A percentile compares a stretch with the other conserved stretches of the same genome.
Evolutionary conservation across 2,888 invertebrate genomes (phyloP).

Genomic region (Aquatica leii): DNA sequence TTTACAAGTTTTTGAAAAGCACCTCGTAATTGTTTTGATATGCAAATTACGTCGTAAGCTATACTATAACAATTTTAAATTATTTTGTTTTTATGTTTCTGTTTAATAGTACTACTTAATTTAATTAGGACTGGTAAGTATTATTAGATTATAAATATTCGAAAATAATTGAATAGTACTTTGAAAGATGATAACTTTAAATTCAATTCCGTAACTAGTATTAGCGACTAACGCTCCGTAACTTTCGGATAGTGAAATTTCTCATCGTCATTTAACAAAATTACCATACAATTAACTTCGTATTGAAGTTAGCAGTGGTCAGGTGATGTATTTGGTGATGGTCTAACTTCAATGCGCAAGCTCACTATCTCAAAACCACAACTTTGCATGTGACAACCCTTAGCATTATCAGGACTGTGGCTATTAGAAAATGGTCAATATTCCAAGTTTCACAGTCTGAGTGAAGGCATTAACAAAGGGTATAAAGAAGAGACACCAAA

Average conservation of each 20-base stretch:
- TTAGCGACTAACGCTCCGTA: slow-evolving; percentile 22
- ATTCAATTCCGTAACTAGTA: slow-evolving; percentile 31
- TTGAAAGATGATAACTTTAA: slow-evolving; percentile 30
- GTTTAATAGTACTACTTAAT: too few relatives aligned
- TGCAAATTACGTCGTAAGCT: too few relatives aligned
- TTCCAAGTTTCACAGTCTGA: slow-evolving; percentile 47
- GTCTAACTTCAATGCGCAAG: slow-evolving; percentile 41
- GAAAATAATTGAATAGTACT: slow-evolving; percentile 2
- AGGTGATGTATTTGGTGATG: slow-evolving; percentile 44
- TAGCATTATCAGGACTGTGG: slow-evolving; percentile 42
- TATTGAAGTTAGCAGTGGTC: slow-evolving; percentile 49
- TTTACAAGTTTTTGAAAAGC: too few relatives aligned
- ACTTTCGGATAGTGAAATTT: slow-evolving; percentile 44
- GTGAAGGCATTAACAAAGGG: slow-evolving; percentile 22
- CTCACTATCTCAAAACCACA: slow-evolving; percentile 45
- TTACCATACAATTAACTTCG: slow-evolving; percentile 50
- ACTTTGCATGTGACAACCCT: slow-evolving; percentile 52
- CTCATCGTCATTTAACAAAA: slow-evolving; percentile 49
- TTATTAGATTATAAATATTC: too few relatives aligned
- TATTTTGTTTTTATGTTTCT: too few relatives aligned
- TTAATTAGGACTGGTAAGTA: too few relatives aligned
- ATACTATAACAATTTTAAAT: too few relatives aligned
- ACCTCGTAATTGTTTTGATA: too few relatives aligned
- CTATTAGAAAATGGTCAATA: slow-evolving; percentile 34
- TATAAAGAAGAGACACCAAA: slow-evolving; percentile 49